Base-by-base conservation (phyloP, 2,797 vertebrate species). In the Lithobates sylvaticus region DNA sequence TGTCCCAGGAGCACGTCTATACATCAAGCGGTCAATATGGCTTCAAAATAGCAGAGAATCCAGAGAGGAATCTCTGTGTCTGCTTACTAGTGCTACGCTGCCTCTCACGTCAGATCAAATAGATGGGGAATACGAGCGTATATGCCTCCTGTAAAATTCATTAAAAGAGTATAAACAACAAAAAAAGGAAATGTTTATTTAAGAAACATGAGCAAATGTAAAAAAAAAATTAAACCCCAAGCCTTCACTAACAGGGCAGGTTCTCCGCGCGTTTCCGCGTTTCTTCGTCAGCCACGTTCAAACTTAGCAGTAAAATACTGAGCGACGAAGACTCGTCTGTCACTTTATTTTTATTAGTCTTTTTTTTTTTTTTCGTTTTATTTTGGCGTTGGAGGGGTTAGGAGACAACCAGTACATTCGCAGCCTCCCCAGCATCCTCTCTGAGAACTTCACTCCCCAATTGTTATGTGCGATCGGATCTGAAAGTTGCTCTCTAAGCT, bases 401-500 rank as follows among this genome's bases (percentile, higher is more conserved):
- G 92, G 89, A 89, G 84, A 79, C 79, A 6, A 16, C 81, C 13
- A 1, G 83, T 88, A 70, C 79, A 0, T 90, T 86, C 0, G 88
- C 84, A 12, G 86, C 90, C 86, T 89, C 90, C 85, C 85, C 83
- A 67, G 91, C 91, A 91, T 93, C 91, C 94, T 94, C 91, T 90
- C 88, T 82, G 90, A 93, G 98, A 99, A 99, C 95, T 99, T 98
- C 96, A 95, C 95, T 97, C 95, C 96, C 95, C 92, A 96, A 97
- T 98, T 97, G 97, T 97, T 98, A 97, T 97, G 97, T 97, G 97
- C 92, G 98, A 99, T 99, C 97, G 96, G 97, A 99, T 99, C 98
- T 99, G 96, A 97, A 95, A 97, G 96, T 98, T 97, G 97, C 96
- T 99, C 97, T 99, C 97, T 98, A 98, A 99, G 98, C 98, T 99